phyloP scores from a whole-genome alignment of 2,797 vertebrate species.

The Acanthurus lineatus region DNA sequence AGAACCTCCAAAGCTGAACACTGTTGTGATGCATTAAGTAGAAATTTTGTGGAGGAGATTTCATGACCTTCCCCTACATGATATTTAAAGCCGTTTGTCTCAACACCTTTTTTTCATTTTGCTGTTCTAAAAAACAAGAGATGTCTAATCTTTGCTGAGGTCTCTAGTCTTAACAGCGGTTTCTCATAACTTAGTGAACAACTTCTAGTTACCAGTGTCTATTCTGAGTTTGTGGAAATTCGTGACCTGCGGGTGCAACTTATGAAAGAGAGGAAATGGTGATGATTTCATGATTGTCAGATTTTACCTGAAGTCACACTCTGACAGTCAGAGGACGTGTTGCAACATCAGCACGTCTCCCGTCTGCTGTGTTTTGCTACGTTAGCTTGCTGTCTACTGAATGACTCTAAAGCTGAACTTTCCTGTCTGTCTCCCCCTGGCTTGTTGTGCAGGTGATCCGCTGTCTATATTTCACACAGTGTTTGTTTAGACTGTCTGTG shows the following conservation, averaged over 20 bases:
- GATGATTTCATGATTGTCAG: neutral
- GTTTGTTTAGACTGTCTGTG: conserved; percentile 1
- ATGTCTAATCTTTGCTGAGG: neutral
- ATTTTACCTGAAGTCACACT: conserved; percentile 19
- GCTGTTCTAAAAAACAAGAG: neutral
- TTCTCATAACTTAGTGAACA: neutral
- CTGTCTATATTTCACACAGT: neutral
- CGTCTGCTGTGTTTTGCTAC: conserved; percentile 25
- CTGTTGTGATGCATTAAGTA: conserved; percentile 63
- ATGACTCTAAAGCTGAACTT: conserved; percentile 28
- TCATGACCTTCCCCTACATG: conserved; percentile 40
- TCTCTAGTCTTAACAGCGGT: neutral
- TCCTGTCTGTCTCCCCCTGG: conserved; percentile 7
- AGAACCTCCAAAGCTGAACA: conserved; percentile 42
- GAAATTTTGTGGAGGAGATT: conserved; percentile 50
- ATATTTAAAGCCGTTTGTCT: conserved; percentile 29
- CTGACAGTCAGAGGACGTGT: conserved; percentile 35
- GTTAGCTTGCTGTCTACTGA: conserved; percentile 15
- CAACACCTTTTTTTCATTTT: neutral
- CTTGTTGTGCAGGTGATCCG: conserved; percentile 10
- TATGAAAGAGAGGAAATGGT: neutral
- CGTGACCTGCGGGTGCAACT: neutral
- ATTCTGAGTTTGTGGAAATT: neutral
- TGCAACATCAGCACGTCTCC: conserved; percentile 34
- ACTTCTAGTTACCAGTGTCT: neutral